A percentile compares a stretch with the other conserved stretches of the same genome.
Evolutionary conservation across 2,888 invertebrate species (phyloP).

Genomic region (Ferrisia virgata): DNA sequence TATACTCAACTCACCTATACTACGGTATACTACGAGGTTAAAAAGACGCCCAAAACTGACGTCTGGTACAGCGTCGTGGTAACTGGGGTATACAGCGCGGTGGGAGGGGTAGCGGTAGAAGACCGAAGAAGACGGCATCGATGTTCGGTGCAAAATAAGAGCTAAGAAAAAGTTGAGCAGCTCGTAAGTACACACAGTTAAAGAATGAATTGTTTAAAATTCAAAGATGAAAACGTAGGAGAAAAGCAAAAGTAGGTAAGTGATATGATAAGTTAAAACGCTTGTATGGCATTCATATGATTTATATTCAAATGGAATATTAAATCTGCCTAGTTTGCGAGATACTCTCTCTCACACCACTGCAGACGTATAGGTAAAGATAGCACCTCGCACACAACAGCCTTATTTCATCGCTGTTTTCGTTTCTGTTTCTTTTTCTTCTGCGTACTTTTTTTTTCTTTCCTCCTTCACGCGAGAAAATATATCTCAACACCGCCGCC

Average conservation of each 20-base stretch:
- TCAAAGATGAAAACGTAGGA: conserved; percentile 4
- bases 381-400: neutral
- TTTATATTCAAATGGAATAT: conserved; percentile 38
- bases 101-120: no score
- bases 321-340: conserved; percentile 35
- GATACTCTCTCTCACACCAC: neutral
- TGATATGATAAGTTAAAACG: conserved; percentile 33
- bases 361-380: no score
- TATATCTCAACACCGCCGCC: no score
- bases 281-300: conserved; percentile 35
- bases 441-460: no score
- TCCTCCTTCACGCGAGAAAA: neutral
- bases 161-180: neutral
- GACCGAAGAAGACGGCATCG: neutral
- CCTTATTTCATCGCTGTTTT: neutral
- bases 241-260: conserved; percentile 29
- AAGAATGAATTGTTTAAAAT: conserved; percentile 31
- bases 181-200: conserved; percentile 7
- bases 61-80: no score
- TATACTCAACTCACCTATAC: no score
- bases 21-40: neutral
- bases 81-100: no score
- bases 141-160: neutral
- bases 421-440: neutral
- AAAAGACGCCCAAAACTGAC: neutral